These are phyloP conservation scores for Gallinago jamesoni DNA, from an alignment of 2,113 vertebrate species.

Conservation along the genomic window DNA sequence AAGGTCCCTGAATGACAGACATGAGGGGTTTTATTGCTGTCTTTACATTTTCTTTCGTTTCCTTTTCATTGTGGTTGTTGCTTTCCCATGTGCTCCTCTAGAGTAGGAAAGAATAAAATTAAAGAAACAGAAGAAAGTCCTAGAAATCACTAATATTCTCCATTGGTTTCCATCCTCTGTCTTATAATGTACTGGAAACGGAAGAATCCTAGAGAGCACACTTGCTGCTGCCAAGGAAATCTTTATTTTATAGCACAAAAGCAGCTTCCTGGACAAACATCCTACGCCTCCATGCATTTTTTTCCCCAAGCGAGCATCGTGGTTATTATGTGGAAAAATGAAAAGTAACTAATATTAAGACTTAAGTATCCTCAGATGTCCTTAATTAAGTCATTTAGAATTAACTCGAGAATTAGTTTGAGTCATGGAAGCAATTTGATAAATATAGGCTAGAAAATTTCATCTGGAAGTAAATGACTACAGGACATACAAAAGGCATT, in stretches of 20 bases:
- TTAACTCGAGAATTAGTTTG: not conserved
- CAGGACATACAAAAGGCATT: not conserved
- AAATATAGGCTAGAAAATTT: not conserved
- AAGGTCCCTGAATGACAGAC: not conserved
- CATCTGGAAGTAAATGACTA: not conserved
- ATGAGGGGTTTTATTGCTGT: not conserved
- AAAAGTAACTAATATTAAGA: constrained; percentile 19
- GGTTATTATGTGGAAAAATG: constrained; percentile 32
- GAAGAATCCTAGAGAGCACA: constrained; percentile 39
- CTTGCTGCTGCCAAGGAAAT: constrained; percentile 36
- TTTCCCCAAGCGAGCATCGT: not conserved
- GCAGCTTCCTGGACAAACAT: constrained; percentile 48
- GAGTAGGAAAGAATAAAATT: not conserved
- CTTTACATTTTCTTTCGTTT: not conserved
- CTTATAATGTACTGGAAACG: not conserved
- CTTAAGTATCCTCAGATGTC: not conserved
- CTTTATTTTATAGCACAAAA: constrained; percentile 60
- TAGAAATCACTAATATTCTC: constrained; percentile 3
- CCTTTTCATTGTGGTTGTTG: not conserved
- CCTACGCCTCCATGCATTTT: not conserved
- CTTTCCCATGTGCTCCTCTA: not conserved
- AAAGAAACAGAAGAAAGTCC: not conserved
- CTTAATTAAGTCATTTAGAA: constrained; percentile 2
- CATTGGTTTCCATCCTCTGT: not conserved
- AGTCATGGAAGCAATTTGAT: not conserved